These are phyloP conservation scores for Muscidifurax raptorellus DNA, from an alignment of 1,140 invertebrate genomes.

Conservation along the genomic window DNA sequence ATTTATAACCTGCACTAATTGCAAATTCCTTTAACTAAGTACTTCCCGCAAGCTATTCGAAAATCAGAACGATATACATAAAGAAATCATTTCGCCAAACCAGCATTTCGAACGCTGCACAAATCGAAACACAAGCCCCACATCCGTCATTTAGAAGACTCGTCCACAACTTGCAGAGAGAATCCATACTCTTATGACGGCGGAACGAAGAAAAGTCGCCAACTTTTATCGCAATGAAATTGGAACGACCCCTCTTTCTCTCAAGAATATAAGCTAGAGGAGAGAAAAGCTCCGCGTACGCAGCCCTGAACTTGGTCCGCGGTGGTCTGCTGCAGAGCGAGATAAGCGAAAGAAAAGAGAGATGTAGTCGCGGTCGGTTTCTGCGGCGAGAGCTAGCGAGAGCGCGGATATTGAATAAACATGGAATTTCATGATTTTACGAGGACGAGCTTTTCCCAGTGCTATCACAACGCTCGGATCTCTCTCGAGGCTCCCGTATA, in stretches of 20 bases:
- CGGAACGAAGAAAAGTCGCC: neutral
- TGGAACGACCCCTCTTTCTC: constrained; percentile 16
- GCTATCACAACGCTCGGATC: constrained; percentile 56
- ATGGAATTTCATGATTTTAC: constrained; percentile 75
- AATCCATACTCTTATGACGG: neutral
- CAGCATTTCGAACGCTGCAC: no score
- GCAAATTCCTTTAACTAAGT: no score
- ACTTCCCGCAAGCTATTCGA: no score
- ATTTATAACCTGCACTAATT: no score
- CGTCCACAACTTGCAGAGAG: neutral
- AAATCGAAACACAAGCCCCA: no score
- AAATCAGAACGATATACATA: no score
- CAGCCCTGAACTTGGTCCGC: constrained; percentile 19
- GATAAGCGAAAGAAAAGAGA: neutral
- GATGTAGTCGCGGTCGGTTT: neutral
- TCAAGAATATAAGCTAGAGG: neutral
- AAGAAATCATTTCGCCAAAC: no score
- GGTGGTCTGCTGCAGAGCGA: neutral
- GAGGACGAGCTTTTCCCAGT: constrained; percentile 60
- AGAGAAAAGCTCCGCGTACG: neutral
- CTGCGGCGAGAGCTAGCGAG: neutral
- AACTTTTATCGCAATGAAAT: constrained; percentile 48
- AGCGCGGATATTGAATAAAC: constrained; percentile 73
- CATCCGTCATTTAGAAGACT: neutral
- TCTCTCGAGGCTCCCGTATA: constrained; percentile 52